These are phyloP conservation scores for Nibea coibor DNA, from an alignment of 2,113 vertebrate species.

Conservation along the genomic window DNA sequence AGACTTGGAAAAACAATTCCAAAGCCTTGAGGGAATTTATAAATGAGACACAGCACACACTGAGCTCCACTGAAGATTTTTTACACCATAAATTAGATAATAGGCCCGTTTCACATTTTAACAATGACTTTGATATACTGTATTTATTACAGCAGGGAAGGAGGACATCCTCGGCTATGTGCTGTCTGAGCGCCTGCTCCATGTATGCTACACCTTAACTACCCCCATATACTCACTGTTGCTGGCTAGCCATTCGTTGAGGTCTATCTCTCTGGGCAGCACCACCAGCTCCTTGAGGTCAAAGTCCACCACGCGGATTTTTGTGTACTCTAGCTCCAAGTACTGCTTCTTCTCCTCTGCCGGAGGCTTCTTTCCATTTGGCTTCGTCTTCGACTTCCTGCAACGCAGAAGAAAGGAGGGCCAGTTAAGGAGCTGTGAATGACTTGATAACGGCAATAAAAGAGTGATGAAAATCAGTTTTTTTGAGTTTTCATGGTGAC, in stretches of 20 bases:
- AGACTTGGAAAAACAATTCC: constrained; percentile 27
- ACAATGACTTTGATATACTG: background rate
- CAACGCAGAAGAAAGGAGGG: constrained; percentile 24
- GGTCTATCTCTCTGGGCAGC: constrained; percentile 97
- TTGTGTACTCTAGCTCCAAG: constrained; percentile 94
- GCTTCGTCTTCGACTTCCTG: constrained; percentile 99
- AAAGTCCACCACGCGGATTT: constrained; percentile 93
- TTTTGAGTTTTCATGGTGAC: background rate
- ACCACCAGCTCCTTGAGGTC: constrained; percentile 96
- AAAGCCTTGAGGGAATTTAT: background rate
- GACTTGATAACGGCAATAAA: background rate
- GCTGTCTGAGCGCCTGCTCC: background rate
- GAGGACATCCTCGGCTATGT: background rate
- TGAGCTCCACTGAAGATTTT: background rate
- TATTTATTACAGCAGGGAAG: background rate
- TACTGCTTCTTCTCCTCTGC: constrained; percentile 96
- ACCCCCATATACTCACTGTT: constrained; percentile 88
- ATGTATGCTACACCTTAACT: no score
- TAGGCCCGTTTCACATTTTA: background rate
- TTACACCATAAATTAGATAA: background rate
- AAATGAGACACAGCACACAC: background rate
- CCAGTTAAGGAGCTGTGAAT: background rate
- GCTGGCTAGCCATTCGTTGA: constrained; percentile 99
- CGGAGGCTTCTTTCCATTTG: constrained; percentile 96
- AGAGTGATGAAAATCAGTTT: background rate